A percentile compares a stretch with the other conserved stretches of the same genome.
phyloP scores from a whole-genome alignment of 2,888 invertebrate species.

The Stegana nigrithorax region DNA sequence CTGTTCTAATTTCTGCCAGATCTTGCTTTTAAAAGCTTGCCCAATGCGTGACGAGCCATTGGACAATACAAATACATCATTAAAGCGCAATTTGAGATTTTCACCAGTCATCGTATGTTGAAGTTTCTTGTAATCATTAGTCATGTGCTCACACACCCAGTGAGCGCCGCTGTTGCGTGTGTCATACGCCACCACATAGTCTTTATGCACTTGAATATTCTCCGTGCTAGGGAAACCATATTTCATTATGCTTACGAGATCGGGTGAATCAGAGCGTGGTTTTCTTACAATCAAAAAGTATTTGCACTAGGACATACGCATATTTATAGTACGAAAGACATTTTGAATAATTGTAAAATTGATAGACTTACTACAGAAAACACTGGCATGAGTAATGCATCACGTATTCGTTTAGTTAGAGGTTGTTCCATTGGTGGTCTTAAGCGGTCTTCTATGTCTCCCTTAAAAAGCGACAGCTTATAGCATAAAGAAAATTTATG shows the following conservation, averaged over 20 bases:
- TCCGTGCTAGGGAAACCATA: conserved; percentile 44
- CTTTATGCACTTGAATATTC: conserved; percentile 40
- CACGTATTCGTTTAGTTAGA: too few species aligned
- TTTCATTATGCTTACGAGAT: conserved; percentile 41
- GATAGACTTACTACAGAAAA: conserved; percentile 20
- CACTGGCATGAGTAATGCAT: conserved; percentile 32
- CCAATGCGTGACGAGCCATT: conserved; percentile 29
- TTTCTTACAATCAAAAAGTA: conserved; percentile 17
- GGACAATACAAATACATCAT: conserved; percentile 46
- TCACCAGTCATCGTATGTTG: conserved; percentile 21
- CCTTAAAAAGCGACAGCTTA: conserved; percentile 42
- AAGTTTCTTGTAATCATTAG: conserved; percentile 31
- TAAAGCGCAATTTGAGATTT: conserved; percentile 37
- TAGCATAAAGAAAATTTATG: conserved; percentile 28
- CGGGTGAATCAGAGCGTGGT: not conserved
- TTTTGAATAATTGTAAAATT: not conserved
- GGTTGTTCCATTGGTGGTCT: too few species aligned
- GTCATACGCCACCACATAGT: conserved; percentile 47
- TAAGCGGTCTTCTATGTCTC: conserved; percentile 40
- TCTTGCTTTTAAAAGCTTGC: conserved; percentile 34
- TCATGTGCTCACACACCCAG: conserved; percentile 48
- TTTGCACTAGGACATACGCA: not conserved
- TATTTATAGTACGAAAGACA: not conserved
- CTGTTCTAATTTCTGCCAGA: conserved; percentile 40
- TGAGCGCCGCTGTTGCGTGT: conserved; percentile 29